Evolutionary conservation across 2,888 invertebrate genomes (phyloP).

Genomic region (Diploptera punctata): DNA sequence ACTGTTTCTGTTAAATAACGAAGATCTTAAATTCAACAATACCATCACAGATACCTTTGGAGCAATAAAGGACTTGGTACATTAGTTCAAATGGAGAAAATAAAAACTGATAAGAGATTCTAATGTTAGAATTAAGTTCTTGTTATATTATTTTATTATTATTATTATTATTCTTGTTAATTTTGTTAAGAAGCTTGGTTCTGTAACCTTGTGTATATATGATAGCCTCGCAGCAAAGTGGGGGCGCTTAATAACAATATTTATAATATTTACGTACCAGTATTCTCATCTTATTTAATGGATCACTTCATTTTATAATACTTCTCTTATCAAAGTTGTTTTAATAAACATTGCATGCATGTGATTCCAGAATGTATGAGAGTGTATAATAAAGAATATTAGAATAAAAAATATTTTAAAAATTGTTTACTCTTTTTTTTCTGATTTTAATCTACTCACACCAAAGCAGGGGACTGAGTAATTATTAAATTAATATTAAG

Average conservation of each 20-base stretch:
- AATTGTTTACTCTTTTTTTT: neutral
- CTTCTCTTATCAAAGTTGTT: slow-evolving; percentile 24
- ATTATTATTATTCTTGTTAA: slow-evolving; percentile 15
- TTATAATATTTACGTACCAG: slow-evolving; percentile 39
- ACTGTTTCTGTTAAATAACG: no score
- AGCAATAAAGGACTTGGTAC: neutral
- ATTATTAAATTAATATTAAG: no score
- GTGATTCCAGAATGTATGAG: slow-evolving; percentile 22
- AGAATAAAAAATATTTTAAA: slow-evolving; percentile 20
- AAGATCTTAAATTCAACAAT: no score
- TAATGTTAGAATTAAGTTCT: no score
- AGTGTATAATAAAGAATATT: slow-evolving; percentile 16
- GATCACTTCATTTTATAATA: slow-evolving; percentile 29
- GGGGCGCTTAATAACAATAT: slow-evolving; percentile 20
- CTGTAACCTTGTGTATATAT: slow-evolving; percentile 4
- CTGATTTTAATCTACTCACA: no score
- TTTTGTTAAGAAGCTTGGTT: slow-evolving; percentile 16
- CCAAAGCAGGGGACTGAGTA: no score
- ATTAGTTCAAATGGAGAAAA: neutral
- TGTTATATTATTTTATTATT: neutral
- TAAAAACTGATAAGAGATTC: neutral
- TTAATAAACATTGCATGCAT: slow-evolving; percentile 14
- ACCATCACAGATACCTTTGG: no score
- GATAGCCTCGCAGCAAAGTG: neutral
- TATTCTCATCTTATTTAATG: slow-evolving; percentile 41